phyloP scores from a whole-genome alignment of 1,140 invertebrate species.

The Lepidurus couesii region DNA sequence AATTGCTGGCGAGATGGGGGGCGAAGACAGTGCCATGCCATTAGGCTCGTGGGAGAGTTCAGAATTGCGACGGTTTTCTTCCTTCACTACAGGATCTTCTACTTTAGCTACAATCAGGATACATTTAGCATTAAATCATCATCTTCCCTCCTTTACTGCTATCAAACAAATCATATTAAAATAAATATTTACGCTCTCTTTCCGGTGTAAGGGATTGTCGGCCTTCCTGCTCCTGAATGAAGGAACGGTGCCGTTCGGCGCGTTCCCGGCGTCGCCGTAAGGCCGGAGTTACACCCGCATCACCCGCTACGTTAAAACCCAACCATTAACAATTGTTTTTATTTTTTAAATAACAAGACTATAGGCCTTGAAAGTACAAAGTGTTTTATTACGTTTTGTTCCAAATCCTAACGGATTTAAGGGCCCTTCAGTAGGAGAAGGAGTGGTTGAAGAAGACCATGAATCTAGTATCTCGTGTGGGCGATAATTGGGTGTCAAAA shows the following conservation, averaged over 20 bases:
- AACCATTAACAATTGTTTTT: neutral
- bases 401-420: neutral
- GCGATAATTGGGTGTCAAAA: constrained; percentile 3
- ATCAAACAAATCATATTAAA: neutral
- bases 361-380: too few relatives aligned
- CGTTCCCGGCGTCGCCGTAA: constrained; percentile 64
- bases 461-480: neutral
- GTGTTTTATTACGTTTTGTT: neutral
- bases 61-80: constrained; percentile 41
- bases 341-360: too few relatives aligned
- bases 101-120: constrained; percentile 22
- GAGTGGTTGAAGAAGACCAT: neutral
- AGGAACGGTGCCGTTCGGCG: constrained; percentile 69
- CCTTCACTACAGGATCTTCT: constrained; percentile 36
- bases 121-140: neutral
- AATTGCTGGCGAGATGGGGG: constrained; percentile 32
- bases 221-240: constrained; percentile 65
- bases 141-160: neutral
- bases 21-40: constrained; percentile 46
- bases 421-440: neutral
- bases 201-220: constrained; percentile 19
- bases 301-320: constrained; percentile 44
- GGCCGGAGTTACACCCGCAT: constrained; percentile 67
- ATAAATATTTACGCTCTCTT: neutral
- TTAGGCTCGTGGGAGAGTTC: constrained; percentile 47